Percentiles rank a stretch among this genome's conserved stretches.
Evolutionary conservation across 2,113 vertebrate species (phyloP).

Genomic region (Dipodomys ordii): DNA sequence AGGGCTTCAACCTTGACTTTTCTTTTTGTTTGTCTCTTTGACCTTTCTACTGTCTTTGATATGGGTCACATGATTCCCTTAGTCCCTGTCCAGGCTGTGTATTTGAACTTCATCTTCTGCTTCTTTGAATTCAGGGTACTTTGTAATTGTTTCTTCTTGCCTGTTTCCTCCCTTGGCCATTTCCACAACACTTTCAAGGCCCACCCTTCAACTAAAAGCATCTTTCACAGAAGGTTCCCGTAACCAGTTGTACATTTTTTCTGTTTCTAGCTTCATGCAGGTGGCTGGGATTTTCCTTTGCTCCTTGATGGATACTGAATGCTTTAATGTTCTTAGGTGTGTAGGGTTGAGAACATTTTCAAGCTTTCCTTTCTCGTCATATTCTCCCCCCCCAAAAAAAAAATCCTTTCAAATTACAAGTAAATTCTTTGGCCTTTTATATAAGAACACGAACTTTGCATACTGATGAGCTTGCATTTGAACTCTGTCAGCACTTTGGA

Average conservation of each 20-base stretch:
- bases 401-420: background rate
- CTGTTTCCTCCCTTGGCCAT: background rate
- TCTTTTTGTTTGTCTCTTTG: constrained; percentile 40
- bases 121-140: constrained; percentile 39
- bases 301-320: background rate
- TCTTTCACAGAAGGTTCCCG: constrained; percentile 13
- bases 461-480: background rate
- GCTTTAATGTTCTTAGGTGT: constrained; percentile 31
- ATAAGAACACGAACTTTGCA: background rate
- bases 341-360: constrained; percentile 27
- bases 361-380: constrained; percentile 3
- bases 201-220: background rate
- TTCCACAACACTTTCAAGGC: background rate
- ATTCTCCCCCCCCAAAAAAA: background rate
- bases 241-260: background rate
- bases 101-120: constrained; percentile 57
- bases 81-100: constrained; percentile 24
- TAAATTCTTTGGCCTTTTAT: constrained; percentile 10
- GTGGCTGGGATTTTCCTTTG: background rate
- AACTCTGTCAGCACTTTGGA: background rate
- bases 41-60: constrained; percentile 67
- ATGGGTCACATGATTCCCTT: constrained; percentile 23
- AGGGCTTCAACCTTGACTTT: constrained; percentile 70
- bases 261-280: background rate
- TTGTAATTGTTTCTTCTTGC: constrained; percentile 34